Evolutionary conservation across 2,797 vertebrate genomes (phyloP), one percentile per base, ranked within the genome.

Genomic region (Neostethus bicornis): DNA sequence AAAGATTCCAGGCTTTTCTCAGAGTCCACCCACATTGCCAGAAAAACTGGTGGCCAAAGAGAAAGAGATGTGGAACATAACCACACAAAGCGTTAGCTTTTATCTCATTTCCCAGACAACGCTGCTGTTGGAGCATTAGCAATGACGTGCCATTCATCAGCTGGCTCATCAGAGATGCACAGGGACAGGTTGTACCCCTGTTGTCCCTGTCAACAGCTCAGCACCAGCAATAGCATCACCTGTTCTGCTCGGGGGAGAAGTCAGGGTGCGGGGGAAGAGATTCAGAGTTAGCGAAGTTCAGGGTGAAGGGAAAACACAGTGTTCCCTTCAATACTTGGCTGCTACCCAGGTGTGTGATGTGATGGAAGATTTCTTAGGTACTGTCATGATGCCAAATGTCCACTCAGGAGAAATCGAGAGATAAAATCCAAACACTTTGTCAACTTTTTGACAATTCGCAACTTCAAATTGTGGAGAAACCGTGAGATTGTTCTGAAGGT

Each of bases 121-220:
- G 4, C 32, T 51, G 58, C 63, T 44, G 57, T 50, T 47, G 73
- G 61, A 54, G 63, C 70, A 72, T 82, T 78, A 79, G 72, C 68
- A 56, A 54, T 23, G 53, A 73, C 58, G 71, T 77, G 54, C 55
- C 69, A 72, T 75, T 83, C 72, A 75, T 82, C 75, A 78, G 51
- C 39, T 47, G 52, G 63, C 76, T 78, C 75, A 81, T 82, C 63
- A 28, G 63, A 65, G 73, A 80, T 79, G 63, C 61, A 26, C 46
- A 28, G 68, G 73, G 76, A 85, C 79, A 81, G 77, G 70, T 74
- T 74, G 82, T 80, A 65, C 67, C 52, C 61, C 61, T 20, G 55
- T 70, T 50, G 67, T 78, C 57, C 64, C 70, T 28, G 59, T 77
- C 79, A 83, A 80, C 66, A 72, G 60, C 77, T 78, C 62, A 35